Base-by-base conservation (phyloP, 2,797 vertebrate genomes). In the Paratrypauchen microcephalus region DNA sequence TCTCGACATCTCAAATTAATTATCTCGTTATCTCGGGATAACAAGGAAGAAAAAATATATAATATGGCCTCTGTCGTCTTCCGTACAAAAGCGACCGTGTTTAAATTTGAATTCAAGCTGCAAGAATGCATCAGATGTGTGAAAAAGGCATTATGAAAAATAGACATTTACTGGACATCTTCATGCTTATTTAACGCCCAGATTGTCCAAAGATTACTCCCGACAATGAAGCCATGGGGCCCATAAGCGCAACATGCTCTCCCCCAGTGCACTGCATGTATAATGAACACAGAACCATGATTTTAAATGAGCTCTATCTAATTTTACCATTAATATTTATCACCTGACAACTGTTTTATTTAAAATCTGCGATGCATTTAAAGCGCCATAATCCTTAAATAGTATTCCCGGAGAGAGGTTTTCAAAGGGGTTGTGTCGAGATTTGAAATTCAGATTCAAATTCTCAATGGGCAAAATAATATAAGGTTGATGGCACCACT, bases 391-490 rank as follows among this genome's bases (percentile, higher is more conserved):
- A 18, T 55, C 68, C 28, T 11, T 18, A 66, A 47, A 30, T 9
- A 39, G 39, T 50, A 21, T 66, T 68, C 65, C 65, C 6, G 16
- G 39, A 58, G 30, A 26, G 39, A 57, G 2, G 2, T 19, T 21
- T 57, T 56, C 13, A 2, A 23, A 62, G 57, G 26, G 65, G 18
- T 63, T 67, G 55, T 50, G 45, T 2, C 21, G 21, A 52, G 48
- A 68, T 72, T 60, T 68, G 55, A 52, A 32, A 73, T 65, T 65
- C 47, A 68, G 72, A 74, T 66, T 41, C 54, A 68, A 41, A 69
- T 45, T 48, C 61, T 62, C 50, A 39, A 23, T 63, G 16, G 48
- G 55, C 28, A 54, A 24, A n/a, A 19, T 11, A 61, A 67, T 30
- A 52, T 21, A 18, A 59, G 47, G 52, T n/a, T 15, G 28, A 3